Conservation (phyloP, 2,888 invertebrate genomes). For the Aporophyla nigra region DNA sequence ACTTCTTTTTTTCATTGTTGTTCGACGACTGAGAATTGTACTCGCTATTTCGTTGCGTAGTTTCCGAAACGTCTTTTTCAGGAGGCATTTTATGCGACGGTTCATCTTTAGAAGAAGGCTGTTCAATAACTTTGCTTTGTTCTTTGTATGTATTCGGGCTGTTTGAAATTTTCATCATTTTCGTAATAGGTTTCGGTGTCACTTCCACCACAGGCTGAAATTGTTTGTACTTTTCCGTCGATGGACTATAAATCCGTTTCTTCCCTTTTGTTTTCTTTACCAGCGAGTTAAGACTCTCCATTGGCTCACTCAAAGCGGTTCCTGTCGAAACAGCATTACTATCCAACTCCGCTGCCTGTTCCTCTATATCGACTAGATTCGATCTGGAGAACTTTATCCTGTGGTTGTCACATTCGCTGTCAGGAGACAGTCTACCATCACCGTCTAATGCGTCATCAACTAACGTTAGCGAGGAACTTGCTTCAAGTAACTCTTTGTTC, state of each 20-base stretch:
- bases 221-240: slow-evolving; percentile 56
- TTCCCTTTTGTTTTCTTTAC: slow-evolving; percentile 63
- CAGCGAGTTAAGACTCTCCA: background rate
- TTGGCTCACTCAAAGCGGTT: background rate
- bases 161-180: slow-evolving; percentile 79
- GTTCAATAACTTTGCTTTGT: background rate
- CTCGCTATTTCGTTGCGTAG: background rate
- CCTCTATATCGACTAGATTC: slow-evolving; percentile 67
- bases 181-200: slow-evolving; percentile 80
- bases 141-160: slow-evolving; percentile 56
- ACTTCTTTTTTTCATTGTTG: slow-evolving; percentile 43
- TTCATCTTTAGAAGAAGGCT: background rate
- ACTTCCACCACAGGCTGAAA: slow-evolving; percentile 65
- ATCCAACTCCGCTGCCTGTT: slow-evolving; percentile 48
- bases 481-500: slow-evolving; percentile 78
- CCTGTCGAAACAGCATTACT: background rate
- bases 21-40: background rate
- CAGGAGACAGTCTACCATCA: slow-evolving; percentile 18
- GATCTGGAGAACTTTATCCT: slow-evolving; percentile 42
- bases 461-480: slow-evolving; percentile 81
- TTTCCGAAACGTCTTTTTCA: slow-evolving; percentile 48
- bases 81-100: slow-evolving; percentile 25
- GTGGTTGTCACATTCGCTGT: background rate
- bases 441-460: slow-evolving; percentile 78
- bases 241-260: slow-evolving; percentile 78